Evolutionary conservation across 2,888 invertebrate genomes (phyloP).

Genomic region (Pogonocherus hispidulus): DNA sequence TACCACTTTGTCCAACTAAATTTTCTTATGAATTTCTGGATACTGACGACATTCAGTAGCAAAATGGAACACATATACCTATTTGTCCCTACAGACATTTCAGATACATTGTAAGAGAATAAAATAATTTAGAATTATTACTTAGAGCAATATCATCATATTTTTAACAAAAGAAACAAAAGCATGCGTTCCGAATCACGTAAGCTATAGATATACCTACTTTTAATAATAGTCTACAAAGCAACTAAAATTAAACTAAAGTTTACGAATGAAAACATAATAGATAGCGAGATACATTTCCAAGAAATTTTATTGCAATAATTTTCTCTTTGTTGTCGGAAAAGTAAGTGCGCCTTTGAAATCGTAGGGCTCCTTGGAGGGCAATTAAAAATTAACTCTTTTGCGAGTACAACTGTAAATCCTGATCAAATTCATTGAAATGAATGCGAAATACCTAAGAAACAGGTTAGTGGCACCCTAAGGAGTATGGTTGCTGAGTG

Average conservation of each 20-base stretch:
- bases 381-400: conserved; percentile 34
- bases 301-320: conserved; percentile 12
- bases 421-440: conserved; percentile 25
- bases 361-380: conserved; percentile 23
- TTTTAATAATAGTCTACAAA: background rate
- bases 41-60: too few relatives aligned
- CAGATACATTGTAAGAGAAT: too few relatives aligned
- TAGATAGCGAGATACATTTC: conserved; percentile 6
- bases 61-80: too few relatives aligned
- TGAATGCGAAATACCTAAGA: conserved; percentile 30
- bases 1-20: too few relatives aligned
- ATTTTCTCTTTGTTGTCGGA: conserved; percentile 18
- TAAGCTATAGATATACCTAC: too few relatives aligned
- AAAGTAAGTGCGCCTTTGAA: background rate
- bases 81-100: too few relatives aligned
- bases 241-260: background rate
- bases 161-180: too few relatives aligned
- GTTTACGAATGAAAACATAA: background rate
- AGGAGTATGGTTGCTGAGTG: background rate
- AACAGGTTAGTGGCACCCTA: conserved; percentile 24
- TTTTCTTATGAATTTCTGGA: too few relatives aligned
- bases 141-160: too few relatives aligned
- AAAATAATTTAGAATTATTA: too few relatives aligned
- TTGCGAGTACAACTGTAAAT: conserved; percentile 21
- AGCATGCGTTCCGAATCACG: too few relatives aligned